Evolutionary conservation across 2,888 invertebrate species (phyloP).

Genomic region (Nomada fucata): DNA sequence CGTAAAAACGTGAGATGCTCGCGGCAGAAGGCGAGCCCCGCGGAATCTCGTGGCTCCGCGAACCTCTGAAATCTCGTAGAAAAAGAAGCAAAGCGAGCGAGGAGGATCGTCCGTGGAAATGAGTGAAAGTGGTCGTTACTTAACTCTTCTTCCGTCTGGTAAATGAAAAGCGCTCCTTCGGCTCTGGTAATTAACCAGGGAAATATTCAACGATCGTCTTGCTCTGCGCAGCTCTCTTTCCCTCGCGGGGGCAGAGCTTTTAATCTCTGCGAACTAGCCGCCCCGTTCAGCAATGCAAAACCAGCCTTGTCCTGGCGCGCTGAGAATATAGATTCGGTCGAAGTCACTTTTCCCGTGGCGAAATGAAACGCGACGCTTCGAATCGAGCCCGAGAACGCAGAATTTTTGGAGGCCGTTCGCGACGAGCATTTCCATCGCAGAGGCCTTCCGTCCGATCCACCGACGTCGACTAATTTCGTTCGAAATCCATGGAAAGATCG

Average conservation of each 20-base stretch:
- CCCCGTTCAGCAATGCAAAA: conserved; percentile 43
- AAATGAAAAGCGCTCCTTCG: conserved; percentile 59
- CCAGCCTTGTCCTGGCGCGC: conserved; percentile 2
- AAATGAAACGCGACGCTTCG: conserved; percentile 23
- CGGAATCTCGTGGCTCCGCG: conserved; percentile 13
- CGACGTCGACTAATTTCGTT: conserved; percentile 35
- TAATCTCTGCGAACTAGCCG: conserved; percentile 26
- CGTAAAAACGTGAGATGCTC: conserved; percentile 61
- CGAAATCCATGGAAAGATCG: conserved; percentile 1
- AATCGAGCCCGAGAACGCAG: neutral
- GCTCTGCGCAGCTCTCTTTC: conserved; percentile 4
- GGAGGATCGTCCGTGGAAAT: conserved; percentile 56
- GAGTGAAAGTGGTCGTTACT: conserved; percentile 70
- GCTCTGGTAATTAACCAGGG: conserved; percentile 58
- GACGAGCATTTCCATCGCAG: conserved; percentile 32
- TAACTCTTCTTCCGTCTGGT: conserved; percentile 48
- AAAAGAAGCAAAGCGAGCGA: neutral
- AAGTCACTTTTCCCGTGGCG: conserved; percentile 17
- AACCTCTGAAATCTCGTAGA: conserved; percentile 40
- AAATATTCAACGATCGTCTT: conserved; percentile 51
- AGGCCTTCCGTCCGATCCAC: conserved; percentile 13
- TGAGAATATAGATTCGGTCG: conserved; percentile 21
- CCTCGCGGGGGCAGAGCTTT: conserved; percentile 9
- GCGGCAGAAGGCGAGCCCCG: neutral
- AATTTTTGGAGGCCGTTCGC: conserved; percentile 4